phyloP scores from a whole-genome alignment of 1,140 invertebrate genomes.

The Pachyrhynchus sulphureomaculatus region DNA sequence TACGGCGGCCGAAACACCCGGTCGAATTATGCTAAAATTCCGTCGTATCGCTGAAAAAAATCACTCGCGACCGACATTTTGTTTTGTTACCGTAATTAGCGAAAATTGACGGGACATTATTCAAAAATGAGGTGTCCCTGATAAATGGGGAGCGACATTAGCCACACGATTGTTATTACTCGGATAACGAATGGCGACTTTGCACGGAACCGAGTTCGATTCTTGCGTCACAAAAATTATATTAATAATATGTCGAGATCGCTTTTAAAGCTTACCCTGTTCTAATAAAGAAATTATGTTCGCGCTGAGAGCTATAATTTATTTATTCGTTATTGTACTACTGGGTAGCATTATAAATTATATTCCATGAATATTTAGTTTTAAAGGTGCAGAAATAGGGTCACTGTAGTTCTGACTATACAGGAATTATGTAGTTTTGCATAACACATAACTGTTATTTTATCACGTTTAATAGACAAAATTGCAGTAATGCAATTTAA shows the following conservation, averaged over 20 bases:
- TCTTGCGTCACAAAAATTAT: slow-evolving; percentile 14
- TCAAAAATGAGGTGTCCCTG: slow-evolving; percentile 31
- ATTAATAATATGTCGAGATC: background rate
- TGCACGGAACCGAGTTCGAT: slow-evolving; percentile 26
- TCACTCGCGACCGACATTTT: slow-evolving; percentile 36
- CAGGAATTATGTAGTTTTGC: no score
- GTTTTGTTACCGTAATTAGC: slow-evolving; percentile 39
- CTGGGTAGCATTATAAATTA: no score
- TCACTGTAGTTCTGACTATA: no score
- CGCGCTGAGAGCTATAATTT: no score
- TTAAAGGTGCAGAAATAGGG: no score
- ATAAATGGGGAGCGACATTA: slow-evolving; percentile 33
- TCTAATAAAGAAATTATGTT: no score
- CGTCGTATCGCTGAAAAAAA: slow-evolving; percentile 29
- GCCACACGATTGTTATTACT: slow-evolving; percentile 27
- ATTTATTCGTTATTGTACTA: no score
- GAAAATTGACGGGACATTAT: slow-evolving; percentile 35
- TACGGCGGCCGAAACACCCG: slow-evolving; percentile 20
- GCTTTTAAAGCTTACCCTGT: no score
- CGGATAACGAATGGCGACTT: slow-evolving; percentile 24
- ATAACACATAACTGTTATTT: no score
- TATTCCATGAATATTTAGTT: no score
- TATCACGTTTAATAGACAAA: no score
- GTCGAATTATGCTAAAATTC: slow-evolving; percentile 24
- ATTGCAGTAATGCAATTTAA: no score